A percentile compares a stretch with the other conserved stretches of the same genome.
These are phyloP conservation scores for Ascidia mentula DNA, from an alignment of 23 tunicate genomes.

Conservation along the genomic window DNA sequence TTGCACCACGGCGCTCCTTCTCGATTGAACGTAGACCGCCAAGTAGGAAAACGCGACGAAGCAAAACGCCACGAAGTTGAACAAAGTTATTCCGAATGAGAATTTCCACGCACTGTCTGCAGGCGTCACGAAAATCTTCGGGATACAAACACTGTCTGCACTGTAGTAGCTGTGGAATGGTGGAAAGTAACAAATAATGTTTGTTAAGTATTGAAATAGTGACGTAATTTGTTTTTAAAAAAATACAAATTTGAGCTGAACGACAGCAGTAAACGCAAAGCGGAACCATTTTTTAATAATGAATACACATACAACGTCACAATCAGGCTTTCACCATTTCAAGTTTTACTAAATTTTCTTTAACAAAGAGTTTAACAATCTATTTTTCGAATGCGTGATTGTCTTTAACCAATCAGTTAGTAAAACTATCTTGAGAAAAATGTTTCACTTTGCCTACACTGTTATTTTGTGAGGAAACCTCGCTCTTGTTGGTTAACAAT, in stretches of 20 bases:
- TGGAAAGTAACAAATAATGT: background rate
- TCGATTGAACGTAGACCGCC: slow-evolving; percentile 25
- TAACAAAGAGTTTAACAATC: no score
- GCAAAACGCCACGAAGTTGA: slow-evolving; percentile 60
- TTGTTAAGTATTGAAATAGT: background rate
- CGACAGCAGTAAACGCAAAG: no score
- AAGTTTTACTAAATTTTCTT: no score
- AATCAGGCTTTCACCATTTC: no score
- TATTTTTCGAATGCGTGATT: no score
- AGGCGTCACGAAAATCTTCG: slow-evolving; percentile 54
- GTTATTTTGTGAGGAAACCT: no score
- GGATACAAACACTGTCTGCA: slow-evolving; percentile 70
- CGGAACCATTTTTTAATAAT: background rate
- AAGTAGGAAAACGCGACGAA: slow-evolving; percentile 63
- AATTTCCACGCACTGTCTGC: slow-evolving; percentile 48
- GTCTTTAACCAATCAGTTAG: no score
- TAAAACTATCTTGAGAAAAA: no score
- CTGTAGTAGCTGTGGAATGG: slow-evolving; percentile 63
- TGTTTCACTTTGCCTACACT: no score
- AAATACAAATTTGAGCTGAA: no score
- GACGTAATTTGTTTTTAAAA: no score
- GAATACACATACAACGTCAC: background rate
- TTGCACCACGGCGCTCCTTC: background rate
- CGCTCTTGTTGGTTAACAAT: no score
- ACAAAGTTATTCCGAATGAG: slow-evolving; percentile 40